These are phyloP conservation scores for Prionace glauca DNA, from an alignment of 2,797 vertebrate genomes.

Conservation along the genomic window DNA sequence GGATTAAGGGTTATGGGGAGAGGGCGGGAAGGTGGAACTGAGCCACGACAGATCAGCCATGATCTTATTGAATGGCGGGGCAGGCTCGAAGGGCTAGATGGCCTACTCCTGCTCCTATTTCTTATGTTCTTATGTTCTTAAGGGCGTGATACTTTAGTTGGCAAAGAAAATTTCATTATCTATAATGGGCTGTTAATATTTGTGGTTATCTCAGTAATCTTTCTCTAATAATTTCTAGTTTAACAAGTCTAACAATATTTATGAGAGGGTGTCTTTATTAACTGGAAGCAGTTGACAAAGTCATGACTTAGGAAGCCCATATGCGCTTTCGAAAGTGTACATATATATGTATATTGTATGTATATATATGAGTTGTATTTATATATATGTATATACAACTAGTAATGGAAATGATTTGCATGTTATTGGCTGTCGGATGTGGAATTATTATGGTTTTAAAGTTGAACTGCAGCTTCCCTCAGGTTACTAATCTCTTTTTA, in stretches of 20 bases:
- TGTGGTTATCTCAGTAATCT: not conserved
- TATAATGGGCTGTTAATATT: not conserved
- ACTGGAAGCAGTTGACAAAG: not conserved
- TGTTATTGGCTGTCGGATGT: not conserved
- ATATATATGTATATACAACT: not conserved
- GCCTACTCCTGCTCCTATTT: no score
- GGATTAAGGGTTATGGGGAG: no score
- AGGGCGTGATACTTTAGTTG: not conserved
- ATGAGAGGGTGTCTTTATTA: not conserved
- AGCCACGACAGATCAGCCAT: no score
- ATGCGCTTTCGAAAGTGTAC: not conserved
- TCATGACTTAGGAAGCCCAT: not conserved
- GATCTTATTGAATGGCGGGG: no score
- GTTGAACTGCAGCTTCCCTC: not conserved
- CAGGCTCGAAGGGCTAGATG: no score
- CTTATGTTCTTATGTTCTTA: no score
- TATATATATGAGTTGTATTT: not conserved
- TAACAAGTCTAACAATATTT: not conserved
- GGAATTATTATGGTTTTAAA: slow-evolving; percentile 1
- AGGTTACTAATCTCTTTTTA: not conserved
- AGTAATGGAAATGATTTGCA: not conserved
- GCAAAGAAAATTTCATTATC: not conserved
- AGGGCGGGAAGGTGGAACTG: no score
- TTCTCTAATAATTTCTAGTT: slow-evolving; percentile 17
- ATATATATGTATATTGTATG: not conserved